Evolutionary conservation across 53 echinoderm and acorn worm genomes (phyloP).

Genomic region (Paracentrotus lividus): DNA sequence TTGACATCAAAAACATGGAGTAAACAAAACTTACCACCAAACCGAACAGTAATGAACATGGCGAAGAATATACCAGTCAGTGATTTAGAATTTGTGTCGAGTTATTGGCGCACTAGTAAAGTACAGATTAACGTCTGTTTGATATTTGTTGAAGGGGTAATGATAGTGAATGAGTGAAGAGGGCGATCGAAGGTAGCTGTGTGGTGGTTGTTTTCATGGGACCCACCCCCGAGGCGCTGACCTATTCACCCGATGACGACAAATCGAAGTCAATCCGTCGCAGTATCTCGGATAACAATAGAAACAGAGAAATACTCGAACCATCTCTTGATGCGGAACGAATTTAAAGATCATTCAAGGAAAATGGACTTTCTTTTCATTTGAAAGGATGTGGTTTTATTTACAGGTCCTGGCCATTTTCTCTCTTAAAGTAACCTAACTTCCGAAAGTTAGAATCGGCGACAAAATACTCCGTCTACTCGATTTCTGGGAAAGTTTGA

Average conservation of each 20-base stretch:
- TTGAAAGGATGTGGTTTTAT: no score
- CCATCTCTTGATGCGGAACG: background rate
- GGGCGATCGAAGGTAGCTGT: conserved; percentile 65
- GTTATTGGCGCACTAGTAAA: background rate
- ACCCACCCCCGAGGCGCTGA: conserved; percentile 10
- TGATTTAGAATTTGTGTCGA: background rate
- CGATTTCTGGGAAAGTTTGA: no score
- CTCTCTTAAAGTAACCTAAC: no score
- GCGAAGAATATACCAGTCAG: background rate
- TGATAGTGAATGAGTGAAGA: conserved; percentile 2
- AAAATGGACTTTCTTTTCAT: background rate
- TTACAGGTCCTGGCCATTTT: no score
- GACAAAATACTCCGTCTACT: no score
- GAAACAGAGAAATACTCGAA: background rate
- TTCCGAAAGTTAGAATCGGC: no score
- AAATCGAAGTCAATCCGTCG: conserved; percentile 65
- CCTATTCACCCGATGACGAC: conserved; percentile 24
- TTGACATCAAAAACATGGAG: background rate
- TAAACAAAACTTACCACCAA: conserved; percentile 48
- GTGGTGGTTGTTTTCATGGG: conserved; percentile 63
- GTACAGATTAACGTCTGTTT: background rate
- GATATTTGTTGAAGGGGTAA: background rate
- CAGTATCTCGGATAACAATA: conserved; percentile 15
- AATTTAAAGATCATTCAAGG: background rate
- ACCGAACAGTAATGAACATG: conserved; percentile 64